Conservation (phyloP, 2,113 vertebrate species). For the Coregonus clupeaformis region DNA sequence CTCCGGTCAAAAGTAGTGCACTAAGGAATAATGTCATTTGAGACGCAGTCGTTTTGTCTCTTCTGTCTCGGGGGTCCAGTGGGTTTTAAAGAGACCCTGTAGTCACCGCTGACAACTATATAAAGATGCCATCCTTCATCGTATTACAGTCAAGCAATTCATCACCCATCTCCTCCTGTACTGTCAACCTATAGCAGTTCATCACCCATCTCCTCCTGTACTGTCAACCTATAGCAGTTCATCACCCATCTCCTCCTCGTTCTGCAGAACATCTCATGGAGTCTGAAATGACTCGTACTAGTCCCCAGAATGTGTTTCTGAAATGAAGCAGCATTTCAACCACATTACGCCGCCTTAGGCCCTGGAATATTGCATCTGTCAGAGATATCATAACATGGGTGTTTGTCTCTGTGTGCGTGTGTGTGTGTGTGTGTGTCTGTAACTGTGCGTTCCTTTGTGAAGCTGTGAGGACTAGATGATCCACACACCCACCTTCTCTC, state of each 20-base stretch:
- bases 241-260: constrained; percentile 3
- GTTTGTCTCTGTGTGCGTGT: constrained; percentile 67
- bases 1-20: too few relatives aligned
- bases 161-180: too few relatives aligned
- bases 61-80: neutral
- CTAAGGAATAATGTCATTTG: too few relatives aligned
- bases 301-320: constrained; percentile 45
- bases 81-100: constrained; percentile 5
- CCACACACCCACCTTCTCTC: constrained; percentile 74
- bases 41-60: neutral
- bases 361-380: constrained; percentile 60
- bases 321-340: constrained; percentile 61
- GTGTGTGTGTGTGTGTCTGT: constrained; percentile 56
- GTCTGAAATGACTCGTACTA: constrained; percentile 56
- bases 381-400: constrained; percentile 56
- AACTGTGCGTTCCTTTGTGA: constrained; percentile 67
- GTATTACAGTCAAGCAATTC: constrained; percentile 21
- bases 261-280: constrained; percentile 37
- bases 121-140: constrained; percentile 29
- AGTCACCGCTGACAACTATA: constrained; percentile 10
- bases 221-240: neutral
- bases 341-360: constrained; percentile 46
- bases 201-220: neutral
- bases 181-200: too few relatives aligned
- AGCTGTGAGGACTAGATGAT: constrained; percentile 64